These are phyloP conservation scores for Ochlodes sylvanus DNA, from an alignment of 2,888 invertebrate species.

Conservation along the genomic window DNA sequence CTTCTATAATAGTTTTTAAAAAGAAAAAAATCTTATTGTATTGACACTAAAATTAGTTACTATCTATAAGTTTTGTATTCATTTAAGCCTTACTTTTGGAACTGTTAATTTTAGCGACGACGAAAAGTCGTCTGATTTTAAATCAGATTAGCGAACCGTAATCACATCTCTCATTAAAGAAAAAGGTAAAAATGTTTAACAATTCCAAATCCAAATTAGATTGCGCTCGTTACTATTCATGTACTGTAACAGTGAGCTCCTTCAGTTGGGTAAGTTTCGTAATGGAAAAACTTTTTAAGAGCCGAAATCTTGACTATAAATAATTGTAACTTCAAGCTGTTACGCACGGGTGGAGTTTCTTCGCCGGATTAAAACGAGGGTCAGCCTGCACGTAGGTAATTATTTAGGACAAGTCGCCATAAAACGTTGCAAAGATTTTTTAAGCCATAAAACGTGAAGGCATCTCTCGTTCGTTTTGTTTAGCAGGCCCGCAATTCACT, in stretches of 20 bases:
- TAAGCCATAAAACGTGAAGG: conserved; percentile 39
- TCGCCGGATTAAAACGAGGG: conserved; percentile 65
- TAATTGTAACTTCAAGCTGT: conserved; percentile 81
- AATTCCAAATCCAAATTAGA: conserved; percentile 36
- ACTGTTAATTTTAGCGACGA: not conserved
- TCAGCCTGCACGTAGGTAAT: conserved; percentile 78
- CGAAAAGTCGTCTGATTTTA: not conserved
- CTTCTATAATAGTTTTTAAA: too few species aligned
- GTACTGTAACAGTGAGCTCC: conserved; percentile 38
- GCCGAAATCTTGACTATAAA: conserved; percentile 78
- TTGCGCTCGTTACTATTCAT: conserved; percentile 42
- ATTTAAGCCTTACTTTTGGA: not conserved
- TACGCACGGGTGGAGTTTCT: conserved; percentile 75
- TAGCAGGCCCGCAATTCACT: not conserved
- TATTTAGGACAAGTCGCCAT: conserved; percentile 62
- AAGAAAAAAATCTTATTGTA: too few species aligned
- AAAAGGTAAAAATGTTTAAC: conserved; percentile 30
- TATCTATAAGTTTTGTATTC: too few species aligned
- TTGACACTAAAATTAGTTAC: too few species aligned
- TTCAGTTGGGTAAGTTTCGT: conserved; percentile 55
- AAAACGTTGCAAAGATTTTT: conserved; percentile 36
- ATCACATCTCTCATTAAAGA: conserved; percentile 31
- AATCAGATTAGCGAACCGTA: conserved; percentile 21
- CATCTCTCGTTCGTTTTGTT: conserved; percentile 17
- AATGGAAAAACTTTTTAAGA: conserved; percentile 82